phyloP scores from a whole-genome alignment of 2,113 vertebrate genomes.

The Ibidorhyncha struthersii region DNA sequence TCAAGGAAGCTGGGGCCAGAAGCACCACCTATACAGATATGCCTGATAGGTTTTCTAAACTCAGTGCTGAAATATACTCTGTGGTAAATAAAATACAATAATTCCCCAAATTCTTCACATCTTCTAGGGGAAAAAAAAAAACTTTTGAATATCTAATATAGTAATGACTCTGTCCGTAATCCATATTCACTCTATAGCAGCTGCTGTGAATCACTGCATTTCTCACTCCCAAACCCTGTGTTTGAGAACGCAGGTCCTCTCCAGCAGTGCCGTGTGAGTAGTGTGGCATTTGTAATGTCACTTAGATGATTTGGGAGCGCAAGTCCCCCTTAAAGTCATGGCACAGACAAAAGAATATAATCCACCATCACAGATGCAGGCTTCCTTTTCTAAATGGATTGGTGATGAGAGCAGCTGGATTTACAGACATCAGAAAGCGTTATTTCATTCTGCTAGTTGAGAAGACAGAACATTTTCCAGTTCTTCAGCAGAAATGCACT shows the following conservation, averaged over 20 bases:
- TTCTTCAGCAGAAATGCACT: background rate
- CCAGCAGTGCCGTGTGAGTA: background rate
- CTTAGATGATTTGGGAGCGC: background rate
- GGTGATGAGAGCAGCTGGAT: background rate
- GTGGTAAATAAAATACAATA: background rate
- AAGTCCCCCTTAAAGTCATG: background rate
- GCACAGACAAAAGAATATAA: slow-evolving; percentile 4
- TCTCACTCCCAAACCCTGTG: background rate
- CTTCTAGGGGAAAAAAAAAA: too few relatives aligned
- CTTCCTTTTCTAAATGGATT: slow-evolving; percentile 27
- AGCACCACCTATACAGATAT: background rate
- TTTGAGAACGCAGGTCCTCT: background rate
- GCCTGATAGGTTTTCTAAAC: background rate
- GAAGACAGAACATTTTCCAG: slow-evolving; percentile 31
- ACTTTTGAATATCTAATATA: background rate
- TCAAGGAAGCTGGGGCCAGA: background rate
- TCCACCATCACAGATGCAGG: background rate
- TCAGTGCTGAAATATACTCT: background rate
- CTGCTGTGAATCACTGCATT: background rate
- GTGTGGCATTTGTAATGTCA: background rate
- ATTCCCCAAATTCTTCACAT: background rate
- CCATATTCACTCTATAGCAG: background rate
- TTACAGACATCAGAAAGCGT: slow-evolving; percentile 10
- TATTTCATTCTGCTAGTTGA: background rate
- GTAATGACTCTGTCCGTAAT: background rate